phyloP scores from a whole-genome alignment of 1,140 invertebrate genomes.

The Lucilia sericata region DNA sequence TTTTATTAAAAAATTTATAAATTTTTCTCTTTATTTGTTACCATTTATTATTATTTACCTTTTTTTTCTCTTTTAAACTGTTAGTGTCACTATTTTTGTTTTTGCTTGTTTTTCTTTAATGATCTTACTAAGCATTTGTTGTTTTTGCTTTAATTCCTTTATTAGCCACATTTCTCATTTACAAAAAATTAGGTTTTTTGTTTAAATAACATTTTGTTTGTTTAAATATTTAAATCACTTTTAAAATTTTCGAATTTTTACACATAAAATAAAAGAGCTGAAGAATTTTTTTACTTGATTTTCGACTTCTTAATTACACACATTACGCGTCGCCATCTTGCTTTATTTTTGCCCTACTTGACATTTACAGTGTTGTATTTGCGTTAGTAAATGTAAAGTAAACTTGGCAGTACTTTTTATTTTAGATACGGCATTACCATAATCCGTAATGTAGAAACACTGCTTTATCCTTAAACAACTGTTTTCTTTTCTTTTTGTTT shows the following conservation, averaged over 20 bases:
- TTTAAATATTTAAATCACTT: background rate
- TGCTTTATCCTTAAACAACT: background rate
- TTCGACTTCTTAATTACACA: constrained; percentile 41
- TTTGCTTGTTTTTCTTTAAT: background rate
- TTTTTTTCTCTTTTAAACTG: background rate
- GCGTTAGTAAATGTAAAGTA: background rate
- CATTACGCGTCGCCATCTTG: constrained; percentile 39
- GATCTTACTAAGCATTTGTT: constrained; percentile 16
- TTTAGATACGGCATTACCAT: background rate
- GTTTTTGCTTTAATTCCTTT: background rate
- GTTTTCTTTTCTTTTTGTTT: no score
- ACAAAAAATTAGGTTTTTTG: background rate
- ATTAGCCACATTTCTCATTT: background rate
- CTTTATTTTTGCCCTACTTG: constrained; percentile 21
- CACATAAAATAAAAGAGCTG: constrained; percentile 25
- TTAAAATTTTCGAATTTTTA: background rate
- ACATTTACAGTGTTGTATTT: constrained; percentile 16
- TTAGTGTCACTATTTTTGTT: constrained; percentile 12
- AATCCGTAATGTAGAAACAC: background rate
- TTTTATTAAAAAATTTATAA: background rate
- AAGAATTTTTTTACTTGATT: constrained; percentile 40
- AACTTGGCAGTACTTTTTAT: background rate
- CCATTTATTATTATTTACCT: constrained; percentile 36
- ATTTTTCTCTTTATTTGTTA: background rate
- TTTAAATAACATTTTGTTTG: background rate